phyloP scores from a whole-genome alignment of 2,888 invertebrate genomes.

The Hirtodrosophila confusa region DNA sequence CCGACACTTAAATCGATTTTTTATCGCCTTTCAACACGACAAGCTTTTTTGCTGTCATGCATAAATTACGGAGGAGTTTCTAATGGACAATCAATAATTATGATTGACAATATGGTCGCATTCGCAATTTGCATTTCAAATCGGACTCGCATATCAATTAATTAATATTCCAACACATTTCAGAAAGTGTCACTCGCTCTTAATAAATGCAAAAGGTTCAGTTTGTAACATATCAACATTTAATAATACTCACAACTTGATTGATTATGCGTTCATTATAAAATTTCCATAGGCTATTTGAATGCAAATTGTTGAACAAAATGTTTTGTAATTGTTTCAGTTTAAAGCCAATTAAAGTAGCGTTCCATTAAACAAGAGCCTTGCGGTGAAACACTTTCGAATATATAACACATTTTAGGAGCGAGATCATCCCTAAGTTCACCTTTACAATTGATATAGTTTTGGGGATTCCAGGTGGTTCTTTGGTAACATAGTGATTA shows the following conservation, averaged over 20 bases:
- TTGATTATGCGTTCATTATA: constrained; percentile 26
- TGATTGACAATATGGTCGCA: constrained; percentile 65
- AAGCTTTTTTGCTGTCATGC: constrained; percentile 30
- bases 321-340: constrained; percentile 14
- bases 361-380: too few species aligned
- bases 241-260: constrained; percentile 14
- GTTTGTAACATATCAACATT: constrained; percentile 14
- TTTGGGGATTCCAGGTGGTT: too few species aligned
- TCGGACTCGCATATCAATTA: constrained; percentile 36
- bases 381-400: too few species aligned
- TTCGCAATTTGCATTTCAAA: constrained; percentile 11
- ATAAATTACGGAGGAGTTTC: constrained; percentile 60
- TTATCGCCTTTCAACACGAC: constrained; percentile 76
- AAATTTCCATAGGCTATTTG: constrained; percentile 2
- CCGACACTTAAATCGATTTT: constrained; percentile 68
- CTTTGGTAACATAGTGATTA: too few species aligned
- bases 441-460: too few species aligned
- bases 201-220: constrained; percentile 10
- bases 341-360: neutral
- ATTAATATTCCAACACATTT: constrained; percentile 51
- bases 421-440: too few species aligned
- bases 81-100: constrained; percentile 76
- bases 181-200: constrained; percentile 12
- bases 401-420: too few species aligned
- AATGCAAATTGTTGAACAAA: constrained; percentile 11